Percentiles rank a stretch among this genome's conserved stretches.
phyloP scores from a whole-genome alignment of 2,888 invertebrate genomes.

The Sabatieria punctata region DNA sequence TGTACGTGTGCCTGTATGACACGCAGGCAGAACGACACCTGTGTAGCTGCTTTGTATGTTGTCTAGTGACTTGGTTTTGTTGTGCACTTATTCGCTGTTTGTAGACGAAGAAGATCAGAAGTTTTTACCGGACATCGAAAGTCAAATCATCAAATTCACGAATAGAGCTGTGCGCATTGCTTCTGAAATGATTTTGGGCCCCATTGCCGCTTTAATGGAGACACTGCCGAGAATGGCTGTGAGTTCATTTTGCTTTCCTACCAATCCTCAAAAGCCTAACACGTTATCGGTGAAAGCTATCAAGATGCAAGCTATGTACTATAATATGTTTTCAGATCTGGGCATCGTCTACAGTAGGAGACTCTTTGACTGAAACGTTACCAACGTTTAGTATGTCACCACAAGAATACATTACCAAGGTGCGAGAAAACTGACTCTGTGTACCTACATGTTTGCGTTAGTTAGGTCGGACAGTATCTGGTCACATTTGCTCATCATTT shows the following conservation, averaged over 20 bases:
- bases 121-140: neutral
- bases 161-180: neutral
- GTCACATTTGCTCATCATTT: conserved; percentile 85
- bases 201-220: neutral
- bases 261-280: too few species aligned
- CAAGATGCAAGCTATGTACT: neutral
- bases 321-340: conserved; percentile 29
- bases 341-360: conserved; percentile 33
- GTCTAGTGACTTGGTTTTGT: too few species aligned
- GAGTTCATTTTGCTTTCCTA: neutral
- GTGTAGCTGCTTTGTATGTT: too few species aligned
- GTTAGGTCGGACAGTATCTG: conserved; percentile 71
- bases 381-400: conserved; percentile 74
- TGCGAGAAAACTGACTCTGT: conserved; percentile 34
- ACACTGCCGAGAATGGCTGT: conserved; percentile 6
- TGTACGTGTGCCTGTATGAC: too few species aligned
- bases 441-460: too few species aligned
- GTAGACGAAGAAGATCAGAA: neutral
- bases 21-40: too few species aligned
- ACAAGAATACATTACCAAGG: conserved; percentile 84
- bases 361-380: conserved; percentile 33
- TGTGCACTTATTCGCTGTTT: too few species aligned
- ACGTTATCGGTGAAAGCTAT: too few species aligned
- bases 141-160: neutral
- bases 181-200: neutral